These are phyloP conservation scores for Malacoctenus gilli DNA, from an alignment of 2,797 vertebrate genomes.

Conservation along the genomic window DNA sequence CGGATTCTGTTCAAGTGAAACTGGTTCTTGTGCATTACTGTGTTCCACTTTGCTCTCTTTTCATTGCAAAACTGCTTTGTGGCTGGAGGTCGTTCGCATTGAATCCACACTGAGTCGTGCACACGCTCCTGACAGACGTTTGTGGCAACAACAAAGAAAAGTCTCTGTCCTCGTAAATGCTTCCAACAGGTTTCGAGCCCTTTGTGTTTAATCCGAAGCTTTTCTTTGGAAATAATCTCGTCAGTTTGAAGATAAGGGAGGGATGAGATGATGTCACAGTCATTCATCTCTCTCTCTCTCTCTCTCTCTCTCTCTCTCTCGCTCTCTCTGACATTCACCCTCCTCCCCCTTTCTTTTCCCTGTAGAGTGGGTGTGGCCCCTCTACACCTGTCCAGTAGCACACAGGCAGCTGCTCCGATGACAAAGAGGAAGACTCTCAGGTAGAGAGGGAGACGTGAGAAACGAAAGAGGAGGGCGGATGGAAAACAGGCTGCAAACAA, in stretches of 20 bases:
- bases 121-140: too few relatives aligned
- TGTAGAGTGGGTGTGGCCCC: constrained; percentile 54
- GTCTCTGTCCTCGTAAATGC: too few relatives aligned
- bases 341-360: constrained; percentile 54
- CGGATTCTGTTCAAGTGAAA: constrained; percentile 18
- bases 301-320: constrained; percentile 17
- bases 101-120: too few relatives aligned
- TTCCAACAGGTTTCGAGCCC: not conserved
- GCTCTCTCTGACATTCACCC: constrained; percentile 24
- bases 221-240: constrained; percentile 21
- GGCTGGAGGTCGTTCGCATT: not conserved
- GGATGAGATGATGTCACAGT: constrained; percentile 55
- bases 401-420: constrained; percentile 45
- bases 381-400: constrained; percentile 46
- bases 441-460: constrained; percentile 24
- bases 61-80: constrained; percentile 14
- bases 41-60: constrained; percentile 30
- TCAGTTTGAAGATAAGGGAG: constrained; percentile 25
- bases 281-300: constrained; percentile 19
- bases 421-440: constrained; percentile 34
- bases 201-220: not conserved
- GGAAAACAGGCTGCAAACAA: constrained; percentile 49
- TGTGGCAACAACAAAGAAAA: too few relatives aligned
- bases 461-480: constrained; percentile 29
- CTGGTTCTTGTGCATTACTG: constrained; percentile 35